phyloP scores from a whole-genome alignment of 1,140 invertebrate species.

The Cheumatopsyche charites region DNA sequence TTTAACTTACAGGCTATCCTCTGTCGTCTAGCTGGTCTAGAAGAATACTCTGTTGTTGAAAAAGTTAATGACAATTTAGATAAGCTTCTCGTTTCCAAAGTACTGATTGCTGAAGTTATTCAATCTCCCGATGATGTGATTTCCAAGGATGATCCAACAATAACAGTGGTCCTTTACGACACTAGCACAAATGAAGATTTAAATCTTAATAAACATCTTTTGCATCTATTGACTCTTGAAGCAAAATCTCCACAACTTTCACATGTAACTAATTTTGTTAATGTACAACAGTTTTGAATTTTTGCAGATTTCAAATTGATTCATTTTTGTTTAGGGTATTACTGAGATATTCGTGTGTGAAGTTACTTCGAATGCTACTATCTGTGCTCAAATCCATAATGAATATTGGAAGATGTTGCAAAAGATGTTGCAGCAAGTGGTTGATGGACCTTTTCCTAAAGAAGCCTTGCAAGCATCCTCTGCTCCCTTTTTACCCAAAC shows the following conservation, averaged over 20 bases:
- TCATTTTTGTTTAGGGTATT: conserved; percentile 31
- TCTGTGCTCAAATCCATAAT: conserved; percentile 44
- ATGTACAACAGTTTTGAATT: conserved; percentile 15
- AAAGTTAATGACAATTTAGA: conserved; percentile 7
- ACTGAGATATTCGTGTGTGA: conserved; percentile 37
- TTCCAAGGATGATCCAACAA: conserved; percentile 54
- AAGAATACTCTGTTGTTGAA: conserved; percentile 53
- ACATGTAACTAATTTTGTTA: conserved; percentile 40
- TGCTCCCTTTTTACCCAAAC: conserved; percentile 32
- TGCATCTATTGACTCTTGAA: conserved; percentile 46
- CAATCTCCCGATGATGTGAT: conserved; percentile 37
- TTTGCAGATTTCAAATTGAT: neutral
- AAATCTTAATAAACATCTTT: conserved; percentile 61
- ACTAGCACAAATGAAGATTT: conserved; percentile 61
- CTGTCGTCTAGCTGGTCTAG: conserved; percentile 65
- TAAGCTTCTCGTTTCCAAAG: conserved; percentile 37
- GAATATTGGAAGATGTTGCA: conserved; percentile 39
- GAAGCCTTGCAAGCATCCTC: conserved; percentile 39
- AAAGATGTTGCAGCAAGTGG: conserved; percentile 39
- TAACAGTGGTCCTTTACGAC: conserved; percentile 64
- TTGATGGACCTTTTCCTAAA: conserved; percentile 36
- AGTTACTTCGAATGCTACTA: conserved; percentile 26
- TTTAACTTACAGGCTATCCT: conserved; percentile 62
- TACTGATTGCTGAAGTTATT: conserved; percentile 41
- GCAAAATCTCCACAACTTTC: conserved; percentile 37